Percentiles rank a stretch among this genome's conserved stretches.
Evolutionary conservation across 2,888 invertebrate genomes (phyloP).

Genomic region (Eulithis prunata): DNA sequence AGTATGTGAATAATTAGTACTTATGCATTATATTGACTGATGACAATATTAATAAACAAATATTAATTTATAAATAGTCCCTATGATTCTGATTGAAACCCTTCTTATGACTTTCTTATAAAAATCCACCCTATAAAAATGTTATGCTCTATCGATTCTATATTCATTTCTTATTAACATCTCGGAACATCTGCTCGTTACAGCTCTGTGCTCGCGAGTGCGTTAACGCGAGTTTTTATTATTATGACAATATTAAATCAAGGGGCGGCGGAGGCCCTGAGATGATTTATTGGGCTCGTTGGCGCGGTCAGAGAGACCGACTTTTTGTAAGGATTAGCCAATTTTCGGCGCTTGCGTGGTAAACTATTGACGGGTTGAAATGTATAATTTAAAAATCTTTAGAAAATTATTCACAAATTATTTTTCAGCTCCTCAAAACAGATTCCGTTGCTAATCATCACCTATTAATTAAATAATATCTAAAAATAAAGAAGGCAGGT

Average conservation of each 20-base stretch:
- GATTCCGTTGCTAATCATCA: too few relatives aligned
- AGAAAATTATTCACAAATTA: too few relatives aligned
- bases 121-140: slow-evolving; percentile 11
- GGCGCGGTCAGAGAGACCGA: slow-evolving; percentile 34
- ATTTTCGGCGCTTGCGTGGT: slow-evolving; percentile 30
- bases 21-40: too few relatives aligned
- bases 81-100: neutral
- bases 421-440: too few relatives aligned
- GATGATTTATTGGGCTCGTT: slow-evolving; percentile 75
- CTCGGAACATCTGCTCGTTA: slow-evolving; percentile 40
- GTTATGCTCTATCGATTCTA: slow-evolving; percentile 18
- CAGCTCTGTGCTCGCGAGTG: slow-evolving; percentile 43
- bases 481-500: too few relatives aligned
- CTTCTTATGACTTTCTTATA: neutral
- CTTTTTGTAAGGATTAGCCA: slow-evolving; percentile 37
- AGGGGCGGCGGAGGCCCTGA: slow-evolving; percentile 58
- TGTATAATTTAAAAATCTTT: neutral
- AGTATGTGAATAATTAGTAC: too few relatives aligned
- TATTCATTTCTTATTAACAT: slow-evolving; percentile 14
- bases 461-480: too few relatives aligned
- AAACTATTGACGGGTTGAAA: slow-evolving; percentile 29
- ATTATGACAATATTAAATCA: slow-evolving; percentile 79
- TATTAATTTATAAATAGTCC: too few relatives aligned
- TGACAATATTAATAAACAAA: too few relatives aligned
- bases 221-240: slow-evolving; percentile 74